Conservation (phyloP, 2,113 vertebrate genomes). For the pig (Sus scrofa) region T2T-Sscrofa CM000826.6:19659501-19660000, state of each 20-base stretch:
- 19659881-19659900: slow-evolving; percentile 40
- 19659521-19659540: neutral
- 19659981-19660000: slow-evolving; percentile 37
- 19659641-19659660: neutral
- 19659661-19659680: slow-evolving; percentile 26
- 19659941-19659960: slow-evolving; percentile 36
- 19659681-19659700: slow-evolving; percentile 48
- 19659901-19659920: slow-evolving; percentile 56
- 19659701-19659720: slow-evolving; percentile 12
- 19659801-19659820: slow-evolving; percentile 33
- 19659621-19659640: neutral
- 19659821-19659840: slow-evolving; percentile 46
- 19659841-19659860: slow-evolving; percentile 45
- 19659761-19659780: slow-evolving; percentile 42
- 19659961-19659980: slow-evolving; percentile 28
- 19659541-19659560: slow-evolving; percentile 36
- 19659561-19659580: slow-evolving; percentile 23
- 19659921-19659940: slow-evolving; percentile 49
- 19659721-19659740: neutral
- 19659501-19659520: neutral
- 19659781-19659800: slow-evolving; percentile 61
- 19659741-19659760: slow-evolving; percentile 61
- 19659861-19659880: neutral
- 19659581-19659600: slow-evolving; percentile 35
- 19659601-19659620: neutral